A percentile compares a stretch with the other conserved stretches of the same genome.
Conservation (phyloP, 1,140 invertebrate species). For the Aradophagus sp. region DNA sequence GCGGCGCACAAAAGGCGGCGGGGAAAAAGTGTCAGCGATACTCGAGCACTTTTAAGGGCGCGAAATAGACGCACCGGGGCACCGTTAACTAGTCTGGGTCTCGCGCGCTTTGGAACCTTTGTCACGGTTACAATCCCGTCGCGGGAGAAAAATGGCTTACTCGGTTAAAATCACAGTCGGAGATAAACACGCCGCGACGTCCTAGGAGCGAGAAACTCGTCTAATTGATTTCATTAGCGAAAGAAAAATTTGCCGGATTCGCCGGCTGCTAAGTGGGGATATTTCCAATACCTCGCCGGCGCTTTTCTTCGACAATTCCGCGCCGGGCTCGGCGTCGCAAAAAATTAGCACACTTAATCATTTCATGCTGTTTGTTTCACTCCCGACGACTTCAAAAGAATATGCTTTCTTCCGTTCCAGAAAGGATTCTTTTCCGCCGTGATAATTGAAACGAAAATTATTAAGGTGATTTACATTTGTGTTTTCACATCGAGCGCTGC, state of each 20-base stretch:
- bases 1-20: background rate
- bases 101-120: constrained; percentile 27
- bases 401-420: constrained; percentile 11
- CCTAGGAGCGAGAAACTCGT: constrained; percentile 51
- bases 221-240: constrained; percentile 57
- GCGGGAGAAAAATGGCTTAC: constrained; percentile 53
- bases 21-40: constrained; percentile 51
- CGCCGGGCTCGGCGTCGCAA: background rate
- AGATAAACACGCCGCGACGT: constrained; percentile 54
- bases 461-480: constrained; percentile 3
- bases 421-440: background rate
- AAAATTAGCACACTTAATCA: constrained; percentile 41
- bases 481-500: background rate
- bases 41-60: constrained; percentile 43
- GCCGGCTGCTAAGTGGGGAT: background rate
- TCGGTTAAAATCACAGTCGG: constrained; percentile 52
- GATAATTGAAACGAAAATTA: constrained; percentile 5
- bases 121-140: constrained; percentile 25
- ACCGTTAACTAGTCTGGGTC: constrained; percentile 6
- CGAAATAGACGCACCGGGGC: constrained; percentile 25
- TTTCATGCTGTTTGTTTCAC: constrained; percentile 14
- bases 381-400: background rate
- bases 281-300: constrained; percentile 5
- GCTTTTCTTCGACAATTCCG: constrained; percentile 12
- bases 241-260: constrained; percentile 32